Conservation (phyloP, 2,113 vertebrate genomes). For the Pseudopodoces humilis region DNA sequence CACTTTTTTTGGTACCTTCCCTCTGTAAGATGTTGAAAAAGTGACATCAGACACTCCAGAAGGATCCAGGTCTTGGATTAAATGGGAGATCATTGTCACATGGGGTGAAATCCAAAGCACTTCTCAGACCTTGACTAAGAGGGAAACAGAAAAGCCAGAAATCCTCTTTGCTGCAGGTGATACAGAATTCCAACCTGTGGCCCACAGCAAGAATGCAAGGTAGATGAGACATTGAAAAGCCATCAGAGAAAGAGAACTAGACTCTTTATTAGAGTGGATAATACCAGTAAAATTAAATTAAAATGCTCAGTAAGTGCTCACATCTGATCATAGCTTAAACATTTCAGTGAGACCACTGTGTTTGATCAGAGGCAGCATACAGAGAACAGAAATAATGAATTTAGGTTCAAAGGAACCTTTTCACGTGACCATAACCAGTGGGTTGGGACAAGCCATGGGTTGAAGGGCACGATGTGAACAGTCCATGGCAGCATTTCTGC, state of each 20-base stretch:
- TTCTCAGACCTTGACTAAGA: not conserved
- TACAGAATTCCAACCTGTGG: not conserved
- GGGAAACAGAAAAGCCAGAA: not conserved
- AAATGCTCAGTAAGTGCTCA: not conserved
- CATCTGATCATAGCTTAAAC: not conserved
- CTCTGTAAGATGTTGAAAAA: not conserved
- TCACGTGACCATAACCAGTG: not conserved
- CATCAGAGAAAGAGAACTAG: not conserved
- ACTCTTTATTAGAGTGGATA: not conserved
- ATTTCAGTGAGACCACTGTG: rapidly evolving
- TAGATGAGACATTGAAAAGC: not conserved
- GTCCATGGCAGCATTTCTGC: not conserved
- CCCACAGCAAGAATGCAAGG: not conserved
- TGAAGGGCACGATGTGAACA: not conserved
- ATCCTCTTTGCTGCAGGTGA: not conserved
- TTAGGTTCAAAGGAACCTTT: not conserved
- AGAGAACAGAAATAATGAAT: not conserved
- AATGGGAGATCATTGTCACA: not conserved
- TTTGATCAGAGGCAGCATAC: not conserved
- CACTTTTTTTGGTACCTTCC: not conserved
- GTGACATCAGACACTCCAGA: not conserved
- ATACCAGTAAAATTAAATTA: not conserved
- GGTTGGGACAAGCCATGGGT: not conserved
- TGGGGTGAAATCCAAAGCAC: not conserved
- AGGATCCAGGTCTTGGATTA: not conserved